Conservation (phyloP, 2,797 vertebrate genomes). For the Trematomus bernacchii region DNA sequence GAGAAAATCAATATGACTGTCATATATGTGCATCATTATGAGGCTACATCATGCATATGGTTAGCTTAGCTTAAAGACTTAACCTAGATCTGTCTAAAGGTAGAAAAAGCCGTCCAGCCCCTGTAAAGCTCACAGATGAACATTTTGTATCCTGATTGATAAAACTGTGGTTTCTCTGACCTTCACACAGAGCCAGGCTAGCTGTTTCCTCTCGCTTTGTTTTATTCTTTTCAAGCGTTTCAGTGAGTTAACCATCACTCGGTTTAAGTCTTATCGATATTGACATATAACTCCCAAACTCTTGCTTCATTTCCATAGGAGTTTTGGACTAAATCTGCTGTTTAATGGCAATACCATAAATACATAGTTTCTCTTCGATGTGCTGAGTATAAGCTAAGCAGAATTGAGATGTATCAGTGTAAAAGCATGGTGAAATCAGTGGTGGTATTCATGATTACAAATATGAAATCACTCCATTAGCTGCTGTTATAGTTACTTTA, state of each 20-base stretch:
- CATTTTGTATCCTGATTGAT: background rate
- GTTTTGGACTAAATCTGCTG: no score
- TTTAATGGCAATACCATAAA: no score
- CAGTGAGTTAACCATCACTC: background rate
- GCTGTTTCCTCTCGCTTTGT: background rate
- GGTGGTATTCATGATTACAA: no score
- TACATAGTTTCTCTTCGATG: background rate
- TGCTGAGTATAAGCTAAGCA: background rate
- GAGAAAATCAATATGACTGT: background rate
- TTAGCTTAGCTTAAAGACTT: background rate
- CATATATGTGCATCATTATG: background rate
- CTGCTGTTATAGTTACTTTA: conserved; percentile 3
- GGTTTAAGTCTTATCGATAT: background rate
- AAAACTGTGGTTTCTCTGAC: background rate
- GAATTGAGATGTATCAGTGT: background rate
- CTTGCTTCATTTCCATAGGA: background rate
- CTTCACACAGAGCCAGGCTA: background rate
- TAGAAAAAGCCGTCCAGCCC: background rate
- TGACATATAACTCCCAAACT: background rate
- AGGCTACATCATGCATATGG: background rate
- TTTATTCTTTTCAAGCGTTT: background rate
- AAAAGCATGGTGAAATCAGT: background rate
- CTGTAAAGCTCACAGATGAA: background rate
- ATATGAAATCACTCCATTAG: no score
- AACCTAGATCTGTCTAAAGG: background rate